Evolutionary conservation across 2,113 vertebrate genomes (phyloP), one percentile per base, ranked within the genome.

Genomic region (Poecilia latipinna): DNA sequence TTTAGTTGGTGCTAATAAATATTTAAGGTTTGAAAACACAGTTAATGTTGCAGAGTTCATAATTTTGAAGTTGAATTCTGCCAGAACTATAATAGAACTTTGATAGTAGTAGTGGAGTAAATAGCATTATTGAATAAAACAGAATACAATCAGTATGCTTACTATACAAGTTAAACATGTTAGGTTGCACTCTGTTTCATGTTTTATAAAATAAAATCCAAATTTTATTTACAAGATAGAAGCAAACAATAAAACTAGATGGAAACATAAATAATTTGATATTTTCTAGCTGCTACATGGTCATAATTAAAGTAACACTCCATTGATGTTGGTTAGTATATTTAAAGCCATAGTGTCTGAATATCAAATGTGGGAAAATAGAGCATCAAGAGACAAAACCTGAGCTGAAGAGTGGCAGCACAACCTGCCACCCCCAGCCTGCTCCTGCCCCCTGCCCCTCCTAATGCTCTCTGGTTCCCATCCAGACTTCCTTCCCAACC

Each of bases 381-480:
- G 68, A 32, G 44, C 61, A 8, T 63, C 12, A 32, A 74, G 24
- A 73, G 51, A 68, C 4, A 13, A 15, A 74, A 4, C 63, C 33
- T 82, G 61, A 82, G 39, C 65, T 65, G 65, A 68, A 69, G 67
- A 79, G 60, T 65, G 42, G 63, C 65, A 65, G 32, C 72, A 72
- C 60, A 62, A 19, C 77, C 74, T 73, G 73, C 84, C 26, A 89
- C 90, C 86, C 82, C 84, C 24, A 78, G 22, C 24, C 26, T 15
- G 15, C 42, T 17, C 4, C 3, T 48, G 8, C 11, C 74, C 64
- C 54, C 42, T 70, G 11, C 70, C 44, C 77, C 82, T 84, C 81
- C 82, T 75, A 80, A 79, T 85, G 85, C 80, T 83, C 85, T 84
- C 83, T 74, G 85, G 83, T 88, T 90, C 79, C 87, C 77, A 13